Conservation (phyloP, 2,888 invertebrate species). For the Aethes cnicana region DNA sequence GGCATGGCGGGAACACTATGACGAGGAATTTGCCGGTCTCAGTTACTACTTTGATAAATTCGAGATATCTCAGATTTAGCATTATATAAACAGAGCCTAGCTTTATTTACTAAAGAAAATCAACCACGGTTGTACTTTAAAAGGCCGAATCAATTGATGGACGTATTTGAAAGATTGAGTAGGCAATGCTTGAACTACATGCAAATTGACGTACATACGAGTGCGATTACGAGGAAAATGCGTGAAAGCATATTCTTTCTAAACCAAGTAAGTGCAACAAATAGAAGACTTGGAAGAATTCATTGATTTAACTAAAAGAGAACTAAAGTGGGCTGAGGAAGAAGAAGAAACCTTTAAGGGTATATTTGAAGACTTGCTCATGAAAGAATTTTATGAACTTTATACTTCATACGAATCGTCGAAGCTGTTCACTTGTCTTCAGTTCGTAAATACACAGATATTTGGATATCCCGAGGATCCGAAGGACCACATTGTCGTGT, state of each 20-base stretch:
- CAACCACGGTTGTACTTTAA: conserved; percentile 39
- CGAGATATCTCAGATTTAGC: not conserved
- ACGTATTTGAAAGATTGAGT: conserved; percentile 37
- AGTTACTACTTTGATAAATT: not conserved
- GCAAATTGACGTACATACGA: conserved; percentile 38
- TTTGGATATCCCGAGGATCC: conserved; percentile 42
- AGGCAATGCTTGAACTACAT: conserved; percentile 46
- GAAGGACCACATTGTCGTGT: conserved; percentile 38
- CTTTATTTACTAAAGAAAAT: too few species aligned
- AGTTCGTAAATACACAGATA: conserved; percentile 40
- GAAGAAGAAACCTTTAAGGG: conserved; percentile 37
- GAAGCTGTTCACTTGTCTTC: conserved; percentile 47
- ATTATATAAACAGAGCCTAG: too few species aligned
- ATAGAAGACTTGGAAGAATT: conserved; percentile 33
- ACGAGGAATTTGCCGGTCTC: conserved; percentile 18
- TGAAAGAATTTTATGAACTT: conserved; percentile 40
- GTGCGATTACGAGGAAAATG: conserved; percentile 33
- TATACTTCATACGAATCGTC: conserved; percentile 41
- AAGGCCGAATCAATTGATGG: conserved; percentile 39
- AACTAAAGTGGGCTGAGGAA: conserved; percentile 38
- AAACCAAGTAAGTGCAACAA: conserved; percentile 31
- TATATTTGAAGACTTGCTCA: conserved; percentile 41
- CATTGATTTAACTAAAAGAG: conserved; percentile 32
- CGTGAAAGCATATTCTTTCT: conserved; percentile 35
- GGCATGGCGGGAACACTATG: conserved; percentile 37